Percentiles rank a stretch among this genome's conserved stretches.
Evolutionary conservation across 1,140 invertebrate genomes (phyloP).

Genomic region (Hypsibius dujardini): DNA sequence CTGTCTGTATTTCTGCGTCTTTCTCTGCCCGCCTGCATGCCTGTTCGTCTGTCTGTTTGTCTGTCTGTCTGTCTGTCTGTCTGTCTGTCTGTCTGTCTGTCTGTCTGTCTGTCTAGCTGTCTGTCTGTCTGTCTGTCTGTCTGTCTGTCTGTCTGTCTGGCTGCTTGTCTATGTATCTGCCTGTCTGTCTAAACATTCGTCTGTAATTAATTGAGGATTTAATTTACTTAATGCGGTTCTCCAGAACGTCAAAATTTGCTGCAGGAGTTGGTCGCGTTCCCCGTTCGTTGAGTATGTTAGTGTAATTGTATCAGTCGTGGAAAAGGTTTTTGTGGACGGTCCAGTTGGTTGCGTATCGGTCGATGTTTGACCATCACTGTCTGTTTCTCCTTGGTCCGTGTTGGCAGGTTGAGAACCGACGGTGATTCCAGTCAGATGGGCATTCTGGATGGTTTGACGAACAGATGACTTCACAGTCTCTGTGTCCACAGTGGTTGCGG

Average conservation of each 20-base stretch:
- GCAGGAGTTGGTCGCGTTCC: neutral
- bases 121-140: neutral
- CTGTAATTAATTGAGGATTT: neutral
- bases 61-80: neutral
- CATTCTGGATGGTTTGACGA: neutral
- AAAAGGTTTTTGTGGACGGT: neutral
- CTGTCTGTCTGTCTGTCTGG: too few relatives aligned
- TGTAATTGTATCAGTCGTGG: neutral
- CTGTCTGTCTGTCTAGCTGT: neutral
- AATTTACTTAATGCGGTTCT: neutral
- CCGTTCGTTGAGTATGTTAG: neutral
- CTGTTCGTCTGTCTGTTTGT: neutral
- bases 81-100: neutral
- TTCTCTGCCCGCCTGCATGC: too few relatives aligned
- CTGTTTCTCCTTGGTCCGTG: neutral
- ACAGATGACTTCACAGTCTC: neutral
- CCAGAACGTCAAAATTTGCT: neutral
- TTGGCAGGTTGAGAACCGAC: neutral
- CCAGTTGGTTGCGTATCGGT: neutral
- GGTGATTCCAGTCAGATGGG: neutral
- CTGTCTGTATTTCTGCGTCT: too few relatives aligned
- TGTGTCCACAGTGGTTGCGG: neutral
- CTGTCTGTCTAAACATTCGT: neutral
- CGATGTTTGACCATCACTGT: neutral
- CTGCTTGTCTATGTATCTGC: too few relatives aligned